Evolutionary conservation across 2,797 vertebrate species (phyloP).

Genomic region (Pampus argenteus): DNA sequence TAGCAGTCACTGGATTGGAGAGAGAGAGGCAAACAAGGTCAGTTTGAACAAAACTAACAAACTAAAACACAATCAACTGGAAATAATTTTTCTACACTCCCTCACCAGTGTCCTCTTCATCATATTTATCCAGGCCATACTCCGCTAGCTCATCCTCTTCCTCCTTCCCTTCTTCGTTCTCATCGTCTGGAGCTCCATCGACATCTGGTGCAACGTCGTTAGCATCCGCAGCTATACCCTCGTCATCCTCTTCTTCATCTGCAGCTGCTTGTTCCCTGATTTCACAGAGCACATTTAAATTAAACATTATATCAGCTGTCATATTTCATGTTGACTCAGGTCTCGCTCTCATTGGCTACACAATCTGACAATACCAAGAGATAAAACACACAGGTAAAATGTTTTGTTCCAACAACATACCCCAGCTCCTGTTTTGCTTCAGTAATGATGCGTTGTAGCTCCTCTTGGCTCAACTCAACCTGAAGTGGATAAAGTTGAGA

Average conservation of each 20-base stretch:
- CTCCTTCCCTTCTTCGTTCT: conserved; percentile 52
- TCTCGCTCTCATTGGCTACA: neutral
- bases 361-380: neutral
- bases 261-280: conserved; percentile 79
- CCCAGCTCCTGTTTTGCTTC: conserved; percentile 83
- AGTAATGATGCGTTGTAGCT: conserved; percentile 84
- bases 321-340: neutral
- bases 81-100: neutral
- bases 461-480: conserved; percentile 87
- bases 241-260: conserved; percentile 83
- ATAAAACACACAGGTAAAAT: neutral
- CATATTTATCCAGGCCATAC: conserved; percentile 93
- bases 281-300: neutral
- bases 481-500: conserved; percentile 33
- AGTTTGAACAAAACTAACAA: neutral
- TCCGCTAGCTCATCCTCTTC: conserved; percentile 91
- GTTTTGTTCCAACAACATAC: conserved; percentile 55
- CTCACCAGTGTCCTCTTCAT: conserved; percentile 89
- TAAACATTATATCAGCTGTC: neutral
- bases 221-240: conserved; percentile 65
- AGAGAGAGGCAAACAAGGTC: neutral
- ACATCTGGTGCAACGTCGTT: conserved; percentile 37
- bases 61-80: neutral
- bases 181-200: conserved; percentile 42
- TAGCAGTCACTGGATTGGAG: conserved; percentile 80